Evolutionary conservation across 2,888 invertebrate species (phyloP).

Genomic region (Latheticus oryzae): DNA sequence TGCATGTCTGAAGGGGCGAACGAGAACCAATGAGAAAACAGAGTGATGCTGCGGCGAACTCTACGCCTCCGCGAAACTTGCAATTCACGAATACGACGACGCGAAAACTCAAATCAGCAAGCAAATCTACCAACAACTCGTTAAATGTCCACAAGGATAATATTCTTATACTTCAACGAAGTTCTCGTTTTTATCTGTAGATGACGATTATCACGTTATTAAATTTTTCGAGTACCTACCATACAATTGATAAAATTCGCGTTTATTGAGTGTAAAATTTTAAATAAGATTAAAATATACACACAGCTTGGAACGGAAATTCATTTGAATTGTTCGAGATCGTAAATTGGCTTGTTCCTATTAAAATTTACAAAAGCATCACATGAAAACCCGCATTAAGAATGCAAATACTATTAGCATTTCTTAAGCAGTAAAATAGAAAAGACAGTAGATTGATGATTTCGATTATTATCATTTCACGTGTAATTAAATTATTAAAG

Average conservation of each 20-base stretch:
- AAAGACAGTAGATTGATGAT: constrained; percentile 16
- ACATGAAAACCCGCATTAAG: constrained; percentile 19
- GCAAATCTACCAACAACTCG: too few species aligned
- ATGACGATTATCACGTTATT: too few species aligned
- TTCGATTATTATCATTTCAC: constrained; percentile 24
- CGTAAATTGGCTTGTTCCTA: constrained; percentile 21
- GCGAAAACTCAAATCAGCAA: constrained; percentile 34
- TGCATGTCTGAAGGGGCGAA: constrained; percentile 62
- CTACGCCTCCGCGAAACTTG: constrained; percentile 49
- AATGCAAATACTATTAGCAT: constrained; percentile 12
- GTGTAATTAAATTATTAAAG: too few species aligned
- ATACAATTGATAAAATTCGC: too few species aligned
- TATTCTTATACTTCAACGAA: too few species aligned
- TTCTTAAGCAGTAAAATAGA: constrained; percentile 11
- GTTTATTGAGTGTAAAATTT: too few species aligned
- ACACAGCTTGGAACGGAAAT: constrained; percentile 12
- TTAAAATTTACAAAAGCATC: constrained; percentile 21
- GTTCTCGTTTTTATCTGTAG: too few species aligned
- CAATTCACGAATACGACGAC: constrained; percentile 46
- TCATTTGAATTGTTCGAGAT: constrained; percentile 11
- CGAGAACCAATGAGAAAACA: constrained; percentile 59
- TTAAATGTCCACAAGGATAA: too few species aligned
- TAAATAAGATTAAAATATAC: constrained; percentile 5
- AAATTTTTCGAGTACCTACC: too few species aligned
- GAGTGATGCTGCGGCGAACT: constrained; percentile 56